Percentiles rank a stretch among this genome's conserved stretches.
These are phyloP conservation scores for Bombus pascuorum DNA, from an alignment of 1,140 invertebrate species.

Conservation along the genomic window DNA sequence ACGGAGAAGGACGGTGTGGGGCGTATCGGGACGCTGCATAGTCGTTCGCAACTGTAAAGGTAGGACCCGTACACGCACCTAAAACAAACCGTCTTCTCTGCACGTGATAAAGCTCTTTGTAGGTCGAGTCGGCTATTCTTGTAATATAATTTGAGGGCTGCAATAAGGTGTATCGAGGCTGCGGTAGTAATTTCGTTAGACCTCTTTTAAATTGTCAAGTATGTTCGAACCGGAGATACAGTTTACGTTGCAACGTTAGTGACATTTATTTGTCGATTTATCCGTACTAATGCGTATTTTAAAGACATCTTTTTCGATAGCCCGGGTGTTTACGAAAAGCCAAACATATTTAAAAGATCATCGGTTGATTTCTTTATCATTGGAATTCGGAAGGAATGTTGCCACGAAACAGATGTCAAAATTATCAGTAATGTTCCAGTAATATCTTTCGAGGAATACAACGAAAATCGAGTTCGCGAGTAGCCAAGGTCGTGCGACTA, in stretches of 20 bases:
- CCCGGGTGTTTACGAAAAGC: neutral
- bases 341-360: neutral
- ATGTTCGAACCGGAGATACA: too few species aligned
- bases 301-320: neutral
- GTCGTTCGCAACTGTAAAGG: constrained; percentile 52
- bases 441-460: neutral
- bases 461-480: constrained; percentile 38
- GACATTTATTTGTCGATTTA: neutral
- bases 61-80: constrained; percentile 23
- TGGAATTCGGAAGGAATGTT: neutral
- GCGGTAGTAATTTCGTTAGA: neutral
- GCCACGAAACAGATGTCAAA: neutral
- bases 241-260: neutral
- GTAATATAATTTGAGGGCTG: constrained; percentile 24
- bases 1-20: constrained; percentile 54
- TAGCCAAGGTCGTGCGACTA: constrained; percentile 58
- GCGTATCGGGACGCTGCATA: constrained; percentile 35
- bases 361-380: neutral
- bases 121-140: constrained; percentile 33
- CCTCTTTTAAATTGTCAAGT: constrained; percentile 6
- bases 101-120: constrained; percentile 46
- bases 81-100: constrained; percentile 32
- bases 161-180: constrained; percentile 14
- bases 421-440: neutral
- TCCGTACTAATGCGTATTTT: neutral